Base-by-base conservation (phyloP, 2,888 invertebrate species). In the Polydrusus cervinus region DNA sequence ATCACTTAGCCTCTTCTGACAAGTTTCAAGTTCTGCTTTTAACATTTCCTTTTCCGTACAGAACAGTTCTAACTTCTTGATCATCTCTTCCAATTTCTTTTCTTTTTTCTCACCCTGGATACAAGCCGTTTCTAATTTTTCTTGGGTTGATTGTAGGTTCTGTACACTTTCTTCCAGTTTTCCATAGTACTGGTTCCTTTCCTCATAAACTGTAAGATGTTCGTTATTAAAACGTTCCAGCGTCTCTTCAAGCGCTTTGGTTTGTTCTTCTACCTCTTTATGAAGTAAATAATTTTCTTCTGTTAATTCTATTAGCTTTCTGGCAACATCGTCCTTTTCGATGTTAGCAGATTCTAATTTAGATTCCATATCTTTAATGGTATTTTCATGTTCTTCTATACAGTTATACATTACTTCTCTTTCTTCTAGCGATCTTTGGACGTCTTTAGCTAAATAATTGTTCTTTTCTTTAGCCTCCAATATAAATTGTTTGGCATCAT, bases 81-180 rank as follows among this genome's bases (percentile, higher is more conserved):
- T 30, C 5, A 57, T 45, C 6, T 34, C 9, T 18, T 9, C 40
- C 34, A 64, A 18, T 53, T 71, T 40, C 14, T 18, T 53, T 34
- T 2, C 13, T 3, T 61, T 16, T 16, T 51, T 62, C 38, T 70
- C 30, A 1, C 30, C 13, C 20, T 71, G 20, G 6, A n/a, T 6
- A 34, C n/a, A 11, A 16, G 18, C 38, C 30, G 30, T 16, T 30
- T 47, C 38, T 1, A 72, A 3, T 11, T 64, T 30, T 61, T 71
- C 66, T 55, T 78, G 68, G 8, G 64, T 66, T 3, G n/a, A 20
- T n/a, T 64, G 30, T 10, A 75, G 11, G 14, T 65, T 71, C 30
- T 66, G 20, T 1, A 66, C 25, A 14, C 30, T 30, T 38, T 47
- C 43, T 67, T 74, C 53, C 9, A 78, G 51, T 45, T 71, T 64